Base-by-base conservation (phyloP, 2,888 invertebrate genomes). In the Clusia tigrina region DNA sequence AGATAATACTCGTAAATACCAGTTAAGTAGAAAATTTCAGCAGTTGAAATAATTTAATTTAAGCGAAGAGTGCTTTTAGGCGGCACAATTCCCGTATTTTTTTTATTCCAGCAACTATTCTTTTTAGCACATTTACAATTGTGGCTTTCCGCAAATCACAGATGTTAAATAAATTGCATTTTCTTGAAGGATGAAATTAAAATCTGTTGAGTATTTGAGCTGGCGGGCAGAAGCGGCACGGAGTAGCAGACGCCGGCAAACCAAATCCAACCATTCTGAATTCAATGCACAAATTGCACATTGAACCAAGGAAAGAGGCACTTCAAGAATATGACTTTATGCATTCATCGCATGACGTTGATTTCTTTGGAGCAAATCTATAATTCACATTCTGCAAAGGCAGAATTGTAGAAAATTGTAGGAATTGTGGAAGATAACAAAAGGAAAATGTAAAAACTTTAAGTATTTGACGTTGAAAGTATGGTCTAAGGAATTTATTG, bases 131-230 rank as follows among this genome's bases (percentile, higher is more conserved):
- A 12, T n/a, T 25, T 26, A 17, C 25, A 54, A 54, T 26, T n/a
- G 54, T n/a, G 25, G 25, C 54, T 25, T 54, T 5, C 54, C 54
- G 32, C 24, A 54, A 54, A 54, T 54, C 54, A 26, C 25, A 54
- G 25, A 54, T 26, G n/a, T 26, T 26, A 25, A 54, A 26, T 26
- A 26, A 54, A 54, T 54, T 54, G 25, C 54, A 54, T 48, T 48
- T 48, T 22, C 48, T 48, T 22, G 22, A n/a, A 20, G 22, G 48
- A 48, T 48, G 18, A 48, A 48, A 48, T 48, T 22, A 48, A 48
- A 48, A 48, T 48, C 48, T 48, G 48, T 48, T 48, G 48, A 48
- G 48, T 20, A 48, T 48, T 48, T 18, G 22, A 18, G 5, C 22
- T 48, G 48, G 48, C 48, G 22, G 48, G 22, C 22, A 20, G 48